Evolutionary conservation across 2,797 vertebrate species (phyloP).

Genomic region (Margarornis squamiger): DNA sequence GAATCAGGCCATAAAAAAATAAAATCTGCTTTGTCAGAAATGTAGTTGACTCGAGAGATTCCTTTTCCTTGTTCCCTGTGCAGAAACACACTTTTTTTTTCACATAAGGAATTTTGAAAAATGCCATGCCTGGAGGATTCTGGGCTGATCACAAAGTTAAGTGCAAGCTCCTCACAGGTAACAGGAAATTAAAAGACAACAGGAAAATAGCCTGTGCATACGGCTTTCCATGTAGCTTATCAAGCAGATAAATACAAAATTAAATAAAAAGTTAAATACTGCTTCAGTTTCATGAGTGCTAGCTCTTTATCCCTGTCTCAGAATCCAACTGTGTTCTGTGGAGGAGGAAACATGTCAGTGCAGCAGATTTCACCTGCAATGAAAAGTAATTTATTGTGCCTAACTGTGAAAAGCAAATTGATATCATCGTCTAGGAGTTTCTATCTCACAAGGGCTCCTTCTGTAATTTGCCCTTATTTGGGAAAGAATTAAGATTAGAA

Average conservation of each 20-base stretch:
- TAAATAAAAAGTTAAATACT: neutral
- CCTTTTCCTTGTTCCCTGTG: neutral
- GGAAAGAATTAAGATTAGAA: neutral
- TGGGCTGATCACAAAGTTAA: neutral
- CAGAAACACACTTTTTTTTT: neutral
- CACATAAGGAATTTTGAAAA: neutral
- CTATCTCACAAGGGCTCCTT: neutral
- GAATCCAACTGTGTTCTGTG: neutral
- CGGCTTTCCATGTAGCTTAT: neutral
- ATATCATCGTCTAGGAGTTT: neutral
- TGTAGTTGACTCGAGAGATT: neutral
- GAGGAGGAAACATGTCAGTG: neutral
- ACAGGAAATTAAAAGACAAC: neutral
- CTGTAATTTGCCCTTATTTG: constrained; percentile 19
- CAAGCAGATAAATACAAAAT: neutral
- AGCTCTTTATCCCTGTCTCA: neutral
- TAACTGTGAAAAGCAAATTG: constrained; percentile 50
- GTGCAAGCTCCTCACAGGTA: neutral
- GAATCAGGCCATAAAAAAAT: neutral
- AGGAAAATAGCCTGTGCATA: neutral
- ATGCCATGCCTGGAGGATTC: neutral
- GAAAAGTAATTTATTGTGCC: constrained; percentile 20
- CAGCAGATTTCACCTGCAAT: neutral
- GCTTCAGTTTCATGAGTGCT: neutral
- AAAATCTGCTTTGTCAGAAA: constrained; percentile 15